Evolutionary conservation across 2,797 vertebrate species (phyloP), one percentile per base, ranked within the genome.

Genomic region (Lacerta agilis): DNA sequence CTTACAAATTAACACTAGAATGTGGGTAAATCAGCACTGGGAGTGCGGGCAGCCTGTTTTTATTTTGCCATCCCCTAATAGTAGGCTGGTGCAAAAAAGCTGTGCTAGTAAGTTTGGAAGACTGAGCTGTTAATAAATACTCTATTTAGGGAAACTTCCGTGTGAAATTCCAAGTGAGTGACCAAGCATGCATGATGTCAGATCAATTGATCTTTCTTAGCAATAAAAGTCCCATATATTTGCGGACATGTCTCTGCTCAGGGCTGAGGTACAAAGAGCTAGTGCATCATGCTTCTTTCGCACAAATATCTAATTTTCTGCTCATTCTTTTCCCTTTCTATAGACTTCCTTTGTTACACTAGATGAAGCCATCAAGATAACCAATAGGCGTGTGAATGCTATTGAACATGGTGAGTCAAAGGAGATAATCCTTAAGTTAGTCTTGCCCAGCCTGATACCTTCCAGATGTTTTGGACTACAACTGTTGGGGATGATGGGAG

Each of bases 331-430:
- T 29, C 49, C 77, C 43, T 13, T 43, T 71, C 17, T 92, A n/a
- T 94, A 99, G 99, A 99, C 99, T 29, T 99, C 99, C 83, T 99
- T 99, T 92, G 97, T 99, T 92, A 99, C 99, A 41, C 95, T 99
- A 97, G 99, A 99, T 92, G 98, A 99, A 97, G 99, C 99, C 89
- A 99, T 99, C 92, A 99, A 99, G 97, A 98, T 99, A 94, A 99
- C 99, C 71, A 99, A 99, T 96, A 98, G 99, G 72, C 98, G 99
- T 72, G 99, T 99, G 90, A 99, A 99, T 71, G 99, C 99, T 86
- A 99, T 99, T 69, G 99, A 99, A 95, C 99, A 99, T 0, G 99
- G 99, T 99, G 96, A 97, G 97, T 96, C 79, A 80, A 38, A 61
- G 10, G 36, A 49, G 72, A 58, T 55, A 64, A 89, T 84, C 23